Evolutionary conservation across 1,140 invertebrate species (phyloP).

Genomic region (Rhagoletis pomonella): DNA sequence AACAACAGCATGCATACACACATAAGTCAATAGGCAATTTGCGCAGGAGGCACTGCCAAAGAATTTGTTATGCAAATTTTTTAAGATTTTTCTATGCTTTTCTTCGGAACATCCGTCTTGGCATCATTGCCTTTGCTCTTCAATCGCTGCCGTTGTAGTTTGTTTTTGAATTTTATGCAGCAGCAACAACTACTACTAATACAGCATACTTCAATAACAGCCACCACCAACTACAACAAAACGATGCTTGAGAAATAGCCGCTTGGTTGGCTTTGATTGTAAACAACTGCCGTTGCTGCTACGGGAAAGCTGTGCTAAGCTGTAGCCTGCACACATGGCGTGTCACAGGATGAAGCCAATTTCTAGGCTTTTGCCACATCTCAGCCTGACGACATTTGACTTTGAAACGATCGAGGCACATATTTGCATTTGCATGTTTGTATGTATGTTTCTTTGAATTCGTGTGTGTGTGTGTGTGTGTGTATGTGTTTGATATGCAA

Average conservation of each 20-base stretch:
- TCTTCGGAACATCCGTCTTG: constrained; percentile 7
- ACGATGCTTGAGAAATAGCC: not conserved
- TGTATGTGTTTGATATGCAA: not conserved
- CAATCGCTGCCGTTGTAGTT: not conserved
- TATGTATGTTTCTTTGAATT: not conserved
- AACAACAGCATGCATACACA: not conserved
- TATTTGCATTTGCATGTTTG: constrained; percentile 44
- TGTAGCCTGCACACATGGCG: not conserved
- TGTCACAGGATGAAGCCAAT: constrained; percentile 7
- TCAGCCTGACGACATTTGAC: constrained; percentile 42
- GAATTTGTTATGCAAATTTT: constrained; percentile 52
- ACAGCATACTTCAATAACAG: too few relatives aligned
- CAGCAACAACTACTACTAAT: not conserved
- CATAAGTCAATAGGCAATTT: constrained; percentile 29
- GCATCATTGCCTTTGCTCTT: not conserved
- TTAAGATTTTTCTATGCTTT: not conserved
- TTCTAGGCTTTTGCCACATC: constrained; percentile 31
- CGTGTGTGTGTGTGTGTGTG: not conserved
- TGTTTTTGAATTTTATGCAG: not conserved
- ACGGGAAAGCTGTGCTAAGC: not conserved
- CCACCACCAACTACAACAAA: not conserved
- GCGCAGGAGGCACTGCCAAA: constrained; percentile 29
- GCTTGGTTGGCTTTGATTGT: constrained; percentile 3
- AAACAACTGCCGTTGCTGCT: constrained; percentile 4
- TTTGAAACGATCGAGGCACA: not conserved